Conservation (phyloP, 2,113 vertebrate species). For the Pipra filicauda region DNA sequence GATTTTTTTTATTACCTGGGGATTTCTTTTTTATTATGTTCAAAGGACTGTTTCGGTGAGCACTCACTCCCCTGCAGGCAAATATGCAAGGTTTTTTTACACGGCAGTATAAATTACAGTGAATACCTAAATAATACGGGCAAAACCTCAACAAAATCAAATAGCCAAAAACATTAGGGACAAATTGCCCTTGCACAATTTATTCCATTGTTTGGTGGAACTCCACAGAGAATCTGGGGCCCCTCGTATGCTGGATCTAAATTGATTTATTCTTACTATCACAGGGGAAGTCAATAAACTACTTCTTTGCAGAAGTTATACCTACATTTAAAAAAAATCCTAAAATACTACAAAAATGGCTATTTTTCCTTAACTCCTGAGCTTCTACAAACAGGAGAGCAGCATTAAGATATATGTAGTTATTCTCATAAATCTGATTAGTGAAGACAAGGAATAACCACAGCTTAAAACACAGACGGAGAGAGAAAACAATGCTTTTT, state of each 20-base stretch:
- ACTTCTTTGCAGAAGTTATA: background rate
- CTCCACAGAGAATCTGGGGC: slow-evolving; percentile 21
- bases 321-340: background rate
- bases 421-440: slow-evolving; percentile 54
- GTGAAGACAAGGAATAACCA: slow-evolving; percentile 42
- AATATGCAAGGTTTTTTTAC: slow-evolving; percentile 34
- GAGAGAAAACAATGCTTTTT: slow-evolving; percentile 25
- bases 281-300: slow-evolving; percentile 11
- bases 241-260: background rate
- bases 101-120: slow-evolving; percentile 31
- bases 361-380: slow-evolving; percentile 25
- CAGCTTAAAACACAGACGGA: background rate
- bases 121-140: slow-evolving; percentile 50
- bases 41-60: slow-evolving; percentile 60
- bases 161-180: slow-evolving; percentile 51
- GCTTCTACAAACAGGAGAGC: slow-evolving; percentile 38
- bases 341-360: background rate
- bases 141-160: slow-evolving; percentile 54
- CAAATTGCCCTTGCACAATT: slow-evolving; percentile 52
- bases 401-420: slow-evolving; percentile 41
- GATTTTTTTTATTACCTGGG: slow-evolving; percentile 44
- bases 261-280: slow-evolving; percentile 37
- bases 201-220: slow-evolving; percentile 43
- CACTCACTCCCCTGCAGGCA: slow-evolving; percentile 49
- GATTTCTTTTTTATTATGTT: slow-evolving; percentile 61